phyloP scores from a whole-genome alignment of 2,888 invertebrate genomes.

The Agrochola circellaris region DNA sequence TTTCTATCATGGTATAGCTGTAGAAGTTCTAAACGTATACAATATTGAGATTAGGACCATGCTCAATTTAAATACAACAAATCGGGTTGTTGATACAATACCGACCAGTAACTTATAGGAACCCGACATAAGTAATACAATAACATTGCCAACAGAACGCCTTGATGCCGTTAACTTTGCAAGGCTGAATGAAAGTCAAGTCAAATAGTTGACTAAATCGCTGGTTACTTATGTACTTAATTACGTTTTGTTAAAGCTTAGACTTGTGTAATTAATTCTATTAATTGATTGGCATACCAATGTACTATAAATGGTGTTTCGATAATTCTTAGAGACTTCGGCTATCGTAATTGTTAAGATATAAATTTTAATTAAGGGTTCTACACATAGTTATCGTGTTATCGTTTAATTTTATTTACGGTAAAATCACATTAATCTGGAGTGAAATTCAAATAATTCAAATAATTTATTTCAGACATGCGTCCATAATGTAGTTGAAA shows the following conservation, averaged over 20 bases:
- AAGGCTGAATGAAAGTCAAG: slow-evolving; percentile 65
- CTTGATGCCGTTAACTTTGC: slow-evolving; percentile 47
- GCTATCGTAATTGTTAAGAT: slow-evolving; percentile 26
- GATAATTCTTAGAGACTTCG: slow-evolving; percentile 45
- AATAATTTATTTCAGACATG: too few relatives aligned
- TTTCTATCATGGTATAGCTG: not conserved
- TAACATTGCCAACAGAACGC: slow-evolving; percentile 33
- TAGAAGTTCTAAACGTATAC: not conserved
- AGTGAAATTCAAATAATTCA: too few relatives aligned
- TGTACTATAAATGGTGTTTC: slow-evolving; percentile 37
- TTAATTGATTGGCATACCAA: slow-evolving; percentile 51
- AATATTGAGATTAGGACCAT: slow-evolving; percentile 37
- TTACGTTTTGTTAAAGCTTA: slow-evolving; percentile 56
- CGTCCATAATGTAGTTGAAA: too few relatives aligned
- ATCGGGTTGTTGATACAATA: slow-evolving; percentile 41
- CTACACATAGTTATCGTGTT: not conserved
- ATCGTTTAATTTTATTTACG: slow-evolving; percentile 24
- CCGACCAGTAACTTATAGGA: slow-evolving; percentile 29
- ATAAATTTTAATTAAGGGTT: slow-evolving; percentile 54
- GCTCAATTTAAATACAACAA: slow-evolving; percentile 52
- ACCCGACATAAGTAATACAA: slow-evolving; percentile 33
- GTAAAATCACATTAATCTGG: not conserved
- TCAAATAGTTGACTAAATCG: slow-evolving; percentile 58
- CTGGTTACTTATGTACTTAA: slow-evolving; percentile 47
- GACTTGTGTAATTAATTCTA: slow-evolving; percentile 53